Conservation (phyloP, 92 coral and sea anemone species). For the Pocillopora grandis region DNA sequence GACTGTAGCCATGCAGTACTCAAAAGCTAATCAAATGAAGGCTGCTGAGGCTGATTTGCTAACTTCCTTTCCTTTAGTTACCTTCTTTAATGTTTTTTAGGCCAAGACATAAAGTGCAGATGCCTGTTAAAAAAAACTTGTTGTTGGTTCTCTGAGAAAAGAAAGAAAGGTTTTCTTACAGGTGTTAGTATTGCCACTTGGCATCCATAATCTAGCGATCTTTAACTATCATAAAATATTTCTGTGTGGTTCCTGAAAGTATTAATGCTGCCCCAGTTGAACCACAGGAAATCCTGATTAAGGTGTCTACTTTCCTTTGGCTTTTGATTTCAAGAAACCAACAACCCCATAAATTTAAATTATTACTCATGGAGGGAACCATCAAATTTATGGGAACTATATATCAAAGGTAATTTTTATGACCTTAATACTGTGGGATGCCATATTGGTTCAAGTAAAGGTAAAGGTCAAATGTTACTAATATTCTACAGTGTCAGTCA, state of each 20-base stretch:
- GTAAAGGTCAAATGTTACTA: background rate
- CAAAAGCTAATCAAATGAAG: constrained; percentile 25
- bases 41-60: constrained; percentile 42
- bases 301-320: constrained; percentile 20
- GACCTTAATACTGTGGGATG: background rate
- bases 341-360: background rate
- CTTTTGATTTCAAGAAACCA: constrained; percentile 13
- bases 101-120: constrained; percentile 46
- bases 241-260: constrained; percentile 47
- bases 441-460: constrained; percentile 36
- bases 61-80: constrained; percentile 35
- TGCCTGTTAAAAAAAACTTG: constrained; percentile 48
- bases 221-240: constrained; percentile 32
- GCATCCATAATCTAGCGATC: constrained; percentile 38
- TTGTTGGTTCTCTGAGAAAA: constrained; percentile 46
- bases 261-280: constrained; percentile 34
- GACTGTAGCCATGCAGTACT: constrained; percentile 34
- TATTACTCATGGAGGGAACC: background rate
- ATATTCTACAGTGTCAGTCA: too few species aligned
- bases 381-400: background rate
- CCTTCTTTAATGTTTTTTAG: constrained; percentile 44
- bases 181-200: constrained; percentile 48
- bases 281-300: too few species aligned
- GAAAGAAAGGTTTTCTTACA: constrained; percentile 39
- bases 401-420: background rate